Evolutionary conservation across 2,797 vertebrate species (phyloP).

Genomic region (Tapera naevia): DNA sequence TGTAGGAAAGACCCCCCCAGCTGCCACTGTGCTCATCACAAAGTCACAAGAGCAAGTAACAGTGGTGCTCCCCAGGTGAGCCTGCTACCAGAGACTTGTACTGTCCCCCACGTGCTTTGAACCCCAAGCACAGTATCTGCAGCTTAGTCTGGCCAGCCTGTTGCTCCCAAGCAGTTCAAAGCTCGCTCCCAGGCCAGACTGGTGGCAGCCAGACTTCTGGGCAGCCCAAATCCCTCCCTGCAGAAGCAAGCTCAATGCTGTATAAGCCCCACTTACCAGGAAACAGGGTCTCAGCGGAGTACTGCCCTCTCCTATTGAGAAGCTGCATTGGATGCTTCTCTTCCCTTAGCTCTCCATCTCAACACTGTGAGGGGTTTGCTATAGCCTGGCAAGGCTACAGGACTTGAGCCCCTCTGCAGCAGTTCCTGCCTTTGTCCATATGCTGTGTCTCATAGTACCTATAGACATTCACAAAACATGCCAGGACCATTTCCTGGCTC

Average conservation of each 20-base stretch:
- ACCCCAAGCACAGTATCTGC: fast-evolving
- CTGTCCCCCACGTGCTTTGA: fast-evolving
- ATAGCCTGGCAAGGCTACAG: not conserved
- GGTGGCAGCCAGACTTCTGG: not conserved
- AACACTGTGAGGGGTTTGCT: not conserved
- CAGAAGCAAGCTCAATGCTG: not conserved
- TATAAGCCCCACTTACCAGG: not conserved
- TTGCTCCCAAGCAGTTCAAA: not conserved
- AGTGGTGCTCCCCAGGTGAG: fast-evolving
- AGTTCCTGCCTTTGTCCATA: not conserved
- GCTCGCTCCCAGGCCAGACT: fast-evolving
- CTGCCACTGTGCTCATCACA: fast-evolving
- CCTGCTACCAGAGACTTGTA: not conserved
- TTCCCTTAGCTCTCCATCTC: fast-evolving
- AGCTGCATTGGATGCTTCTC: fast-evolving
- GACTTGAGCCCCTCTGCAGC: not conserved
- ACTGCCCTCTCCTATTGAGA: not conserved
- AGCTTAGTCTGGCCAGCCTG: not conserved
- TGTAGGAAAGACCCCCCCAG: not conserved
- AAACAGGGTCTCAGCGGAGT: not conserved
- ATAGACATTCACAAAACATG: not conserved
- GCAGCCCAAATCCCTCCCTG: not conserved
- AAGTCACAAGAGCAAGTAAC: not conserved
- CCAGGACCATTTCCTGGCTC: not conserved
- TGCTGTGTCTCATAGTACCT: not conserved